Conservation (phyloP, 23 tunicate species). For the Clavelina lepadiformis region DNA sequence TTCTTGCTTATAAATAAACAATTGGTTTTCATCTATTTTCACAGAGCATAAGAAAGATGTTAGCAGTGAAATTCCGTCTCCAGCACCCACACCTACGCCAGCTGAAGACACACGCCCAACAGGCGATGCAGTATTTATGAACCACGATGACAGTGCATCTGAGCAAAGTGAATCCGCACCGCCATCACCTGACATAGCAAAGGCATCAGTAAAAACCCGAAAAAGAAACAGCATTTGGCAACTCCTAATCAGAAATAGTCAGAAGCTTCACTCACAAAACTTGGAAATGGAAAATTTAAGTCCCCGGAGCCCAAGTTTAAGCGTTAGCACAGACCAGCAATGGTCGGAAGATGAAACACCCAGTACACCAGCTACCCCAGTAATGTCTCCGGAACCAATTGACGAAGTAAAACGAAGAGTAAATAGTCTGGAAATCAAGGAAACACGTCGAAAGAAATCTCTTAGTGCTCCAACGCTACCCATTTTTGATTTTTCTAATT, state of each 20-base stretch:
- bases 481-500: conserved; percentile 13
- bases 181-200: conserved; percentile 9
- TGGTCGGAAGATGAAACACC: not conserved
- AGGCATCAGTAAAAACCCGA: not conserved
- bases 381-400: not conserved
- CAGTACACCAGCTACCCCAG: not conserved
- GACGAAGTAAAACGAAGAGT: not conserved
- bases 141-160: not conserved
- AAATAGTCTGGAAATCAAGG: conserved; percentile 13
- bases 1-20: too few relatives aligned
- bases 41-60: too few relatives aligned
- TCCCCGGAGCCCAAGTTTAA: not conserved
- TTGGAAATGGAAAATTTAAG: not conserved
- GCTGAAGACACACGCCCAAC: too few relatives aligned
- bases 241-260: conserved; percentile 38
- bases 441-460: conserved; percentile 59
- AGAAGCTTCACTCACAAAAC: conserved; percentile 6
- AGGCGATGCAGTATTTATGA: not conserved
- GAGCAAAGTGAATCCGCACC: not conserved
- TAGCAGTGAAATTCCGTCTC: too few relatives aligned
- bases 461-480: conserved; percentile 73
- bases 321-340: not conserved
- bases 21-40: too few relatives aligned
- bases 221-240: conserved; percentile 53
- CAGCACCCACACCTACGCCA: too few relatives aligned